Evolutionary conservation across 92 coral and sea anemone genomes (phyloP), one percentile per base, ranked within the genome.

Genomic region (Epizoanthus ramosus): DNA sequence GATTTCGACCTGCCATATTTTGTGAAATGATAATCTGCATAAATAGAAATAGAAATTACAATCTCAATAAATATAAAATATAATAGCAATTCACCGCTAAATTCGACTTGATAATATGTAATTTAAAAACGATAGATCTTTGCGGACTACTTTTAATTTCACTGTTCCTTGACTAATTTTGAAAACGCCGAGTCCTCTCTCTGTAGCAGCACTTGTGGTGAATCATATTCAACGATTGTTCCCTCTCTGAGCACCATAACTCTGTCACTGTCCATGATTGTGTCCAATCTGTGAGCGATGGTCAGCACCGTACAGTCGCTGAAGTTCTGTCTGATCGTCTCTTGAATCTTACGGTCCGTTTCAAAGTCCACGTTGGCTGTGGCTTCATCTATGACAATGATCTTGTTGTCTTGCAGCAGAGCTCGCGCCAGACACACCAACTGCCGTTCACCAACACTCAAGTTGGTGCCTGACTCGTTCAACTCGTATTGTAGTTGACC

Each of bases 281-380:
- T 74, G 22, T 74, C 66, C 28, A 74, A 25, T 56, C 80, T 59
- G 65, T 74, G 80, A 19, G 80, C 80, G 18, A 74, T 74, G 59
- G 79, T 74, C 79, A 74, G 28, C 52, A 74, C 79, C 35, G 79
- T 74, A 50, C 79, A 74, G 19, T 74, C 65, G 57, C 79, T 74
- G 65, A 74, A 74, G 47, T 74, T 74, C 37, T 74, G 79, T 4
- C n/a, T 74, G 65, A 74, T 74, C 17, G 80, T 31, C 52, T 24
- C 64, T 57, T 74, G 80, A 19, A 74, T 74, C 50, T 31, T 74
- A 23, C 67, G 80, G 66, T 74, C 80, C 8, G 80, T 74, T 74
- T 74, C 65, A 25, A 56, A 74, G 67, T 74, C 80, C 10, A 74
- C 80, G 80, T 74, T 74, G 50, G 80, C 80, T 25, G 80, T 74